Percentiles rank a stretch among this genome's conserved stretches.
These are phyloP conservation scores for Clarias gariepinus DNA, from an alignment of 2,113 vertebrate genomes.

Conservation along the genomic window DNA sequence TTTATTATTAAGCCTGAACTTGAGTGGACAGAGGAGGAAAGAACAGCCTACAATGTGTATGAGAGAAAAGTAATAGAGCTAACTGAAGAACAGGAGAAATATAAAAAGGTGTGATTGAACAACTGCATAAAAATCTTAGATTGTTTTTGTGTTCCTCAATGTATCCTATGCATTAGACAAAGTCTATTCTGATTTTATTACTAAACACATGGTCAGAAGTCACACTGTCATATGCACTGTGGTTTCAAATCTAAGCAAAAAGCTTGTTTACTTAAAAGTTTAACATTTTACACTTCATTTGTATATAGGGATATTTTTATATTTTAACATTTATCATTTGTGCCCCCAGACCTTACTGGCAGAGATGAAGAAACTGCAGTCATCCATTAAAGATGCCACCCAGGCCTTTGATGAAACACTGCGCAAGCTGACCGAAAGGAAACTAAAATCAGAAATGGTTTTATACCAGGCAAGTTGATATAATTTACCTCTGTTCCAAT, in stretches of 20 bases:
- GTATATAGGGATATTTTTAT: neutral
- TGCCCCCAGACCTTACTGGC: conserved; percentile 75
- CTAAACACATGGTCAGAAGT: neutral
- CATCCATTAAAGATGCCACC: conserved; percentile 77
- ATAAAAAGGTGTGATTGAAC: conserved; percentile 77
- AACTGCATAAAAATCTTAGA: neutral
- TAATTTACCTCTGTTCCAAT: conserved; percentile 3
- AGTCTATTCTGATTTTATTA: neutral
- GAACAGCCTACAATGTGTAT: conserved; percentile 77
- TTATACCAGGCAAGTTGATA: conserved; percentile 82
- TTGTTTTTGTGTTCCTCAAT: neutral
- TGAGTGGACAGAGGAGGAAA: conserved; percentile 90
- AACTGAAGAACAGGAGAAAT: conserved; percentile 84
- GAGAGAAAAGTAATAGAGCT: conserved; percentile 83
- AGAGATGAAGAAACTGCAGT: conserved; percentile 85
- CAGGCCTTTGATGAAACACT: conserved; percentile 81
- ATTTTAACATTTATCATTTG: conserved; percentile 22
- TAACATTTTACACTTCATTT: neutral
- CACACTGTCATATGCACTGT: neutral
- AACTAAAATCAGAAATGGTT: conserved; percentile 83
- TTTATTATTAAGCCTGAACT: conserved; percentile 78
- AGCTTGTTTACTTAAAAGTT: neutral
- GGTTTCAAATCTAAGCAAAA: neutral
- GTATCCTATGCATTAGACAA: neutral
- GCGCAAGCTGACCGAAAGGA: conserved; percentile 82